Evolutionary conservation across 1,140 invertebrate genomes (phyloP).

Genomic region (Atta texana): DNA sequence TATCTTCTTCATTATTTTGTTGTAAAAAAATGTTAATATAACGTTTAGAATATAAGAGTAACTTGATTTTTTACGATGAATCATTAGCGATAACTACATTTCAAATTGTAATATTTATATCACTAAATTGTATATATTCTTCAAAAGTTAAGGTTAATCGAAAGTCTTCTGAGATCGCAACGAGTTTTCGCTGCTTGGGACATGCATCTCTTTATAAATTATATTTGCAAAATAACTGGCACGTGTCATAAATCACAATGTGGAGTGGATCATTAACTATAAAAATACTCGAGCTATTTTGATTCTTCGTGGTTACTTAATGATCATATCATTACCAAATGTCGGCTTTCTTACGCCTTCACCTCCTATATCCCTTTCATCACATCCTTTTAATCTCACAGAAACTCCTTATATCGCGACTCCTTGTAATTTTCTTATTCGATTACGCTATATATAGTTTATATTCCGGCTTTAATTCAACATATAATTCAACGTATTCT

Average conservation of each 20-base stretch:
- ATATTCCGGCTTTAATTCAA: too few species aligned
- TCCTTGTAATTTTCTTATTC: too few species aligned
- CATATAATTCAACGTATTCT: too few species aligned
- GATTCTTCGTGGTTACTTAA: too few species aligned
- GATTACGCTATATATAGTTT: too few species aligned
- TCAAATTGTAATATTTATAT: background rate
- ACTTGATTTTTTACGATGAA: background rate
- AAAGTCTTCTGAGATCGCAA: background rate
- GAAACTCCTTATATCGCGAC: too few species aligned
- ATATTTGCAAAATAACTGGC: background rate
- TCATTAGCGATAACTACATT: background rate
- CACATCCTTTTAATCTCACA: too few species aligned
- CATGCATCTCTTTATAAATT: background rate
- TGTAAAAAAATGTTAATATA: background rate
- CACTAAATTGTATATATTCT: background rate
- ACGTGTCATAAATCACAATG: constrained; percentile 26
- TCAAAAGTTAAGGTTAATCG: background rate
- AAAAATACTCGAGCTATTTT: background rate
- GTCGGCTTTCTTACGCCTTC: too few species aligned
- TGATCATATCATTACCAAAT: too few species aligned
- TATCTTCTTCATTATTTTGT: background rate
- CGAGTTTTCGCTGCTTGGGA: background rate
- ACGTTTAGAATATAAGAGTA: background rate
- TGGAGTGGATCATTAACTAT: background rate
- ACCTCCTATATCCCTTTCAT: too few species aligned